These are phyloP conservation scores for Rynchops niger DNA, from an alignment of 2,113 vertebrate species.

Conservation along the genomic window DNA sequence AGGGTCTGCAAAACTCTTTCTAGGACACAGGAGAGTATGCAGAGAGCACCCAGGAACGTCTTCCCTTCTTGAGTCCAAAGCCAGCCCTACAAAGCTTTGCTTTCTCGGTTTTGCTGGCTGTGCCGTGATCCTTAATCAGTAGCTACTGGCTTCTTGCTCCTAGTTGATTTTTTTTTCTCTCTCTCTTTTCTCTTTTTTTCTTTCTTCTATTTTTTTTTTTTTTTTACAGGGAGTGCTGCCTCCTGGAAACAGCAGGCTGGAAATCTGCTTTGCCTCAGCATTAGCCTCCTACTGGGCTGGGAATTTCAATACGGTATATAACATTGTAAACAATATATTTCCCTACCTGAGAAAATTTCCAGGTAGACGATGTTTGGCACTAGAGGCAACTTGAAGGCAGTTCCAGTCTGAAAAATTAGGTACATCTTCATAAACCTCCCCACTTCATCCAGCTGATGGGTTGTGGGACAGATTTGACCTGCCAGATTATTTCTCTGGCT, in stretches of 20 bases:
- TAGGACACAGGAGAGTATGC: neutral
- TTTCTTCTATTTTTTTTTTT: no score
- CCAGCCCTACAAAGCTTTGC: neutral
- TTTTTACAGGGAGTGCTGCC: fast-evolving
- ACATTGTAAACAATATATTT: neutral
- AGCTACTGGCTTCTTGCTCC: neutral
- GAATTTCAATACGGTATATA: neutral
- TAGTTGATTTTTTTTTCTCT: neutral
- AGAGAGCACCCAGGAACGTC: neutral
- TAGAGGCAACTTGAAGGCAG: neutral
- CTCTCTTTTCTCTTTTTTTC: fast-evolving
- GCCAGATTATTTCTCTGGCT: neutral
- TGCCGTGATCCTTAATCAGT: neutral
- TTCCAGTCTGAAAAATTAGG: neutral
- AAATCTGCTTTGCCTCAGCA: neutral
- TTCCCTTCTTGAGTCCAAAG: neutral
- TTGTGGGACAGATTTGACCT: fast-evolving
- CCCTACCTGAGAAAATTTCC: neutral
- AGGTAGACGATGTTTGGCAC: neutral
- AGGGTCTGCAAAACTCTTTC: neutral
- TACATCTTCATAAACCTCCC: no score
- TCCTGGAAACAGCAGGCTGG: neutral
- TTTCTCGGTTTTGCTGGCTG: neutral
- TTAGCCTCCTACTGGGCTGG: neutral
- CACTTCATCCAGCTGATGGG: neutral